Percentiles rank a stretch among this genome's conserved stretches.
These are phyloP conservation scores for Paraplagusia blochii DNA, from an alignment of 2,113 vertebrate genomes.

Conservation along the genomic window DNA sequence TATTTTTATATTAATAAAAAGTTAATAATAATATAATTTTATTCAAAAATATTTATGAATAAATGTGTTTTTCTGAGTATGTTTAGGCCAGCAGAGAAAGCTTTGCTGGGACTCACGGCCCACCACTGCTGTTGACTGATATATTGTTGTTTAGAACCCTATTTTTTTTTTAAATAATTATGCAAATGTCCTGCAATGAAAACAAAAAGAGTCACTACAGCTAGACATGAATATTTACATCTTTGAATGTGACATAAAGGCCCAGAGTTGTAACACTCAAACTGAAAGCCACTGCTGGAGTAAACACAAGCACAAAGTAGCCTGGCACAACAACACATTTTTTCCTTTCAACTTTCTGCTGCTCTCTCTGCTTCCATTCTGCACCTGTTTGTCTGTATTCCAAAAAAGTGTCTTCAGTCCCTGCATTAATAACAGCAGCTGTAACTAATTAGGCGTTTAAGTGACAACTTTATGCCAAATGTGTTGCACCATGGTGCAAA, in stretches of 20 bases:
- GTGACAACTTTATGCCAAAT: background rate
- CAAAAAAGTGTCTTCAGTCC: background rate
- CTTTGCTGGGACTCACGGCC: too few relatives aligned
- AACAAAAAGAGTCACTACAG: too few relatives aligned
- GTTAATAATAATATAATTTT: too few relatives aligned
- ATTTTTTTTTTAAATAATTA: too few relatives aligned
- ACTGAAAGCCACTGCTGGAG: conserved; percentile 62
- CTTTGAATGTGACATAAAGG: conserved; percentile 28
- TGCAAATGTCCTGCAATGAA: too few relatives aligned
- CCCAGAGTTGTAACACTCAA: conserved; percentile 26
- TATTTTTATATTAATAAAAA: too few relatives aligned
- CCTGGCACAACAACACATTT: conserved; percentile 21
- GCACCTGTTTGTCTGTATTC: background rate
- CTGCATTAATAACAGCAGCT: background rate
- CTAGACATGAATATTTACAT: conserved; percentile 40
- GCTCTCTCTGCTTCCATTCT: background rate
- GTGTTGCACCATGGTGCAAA: background rate
- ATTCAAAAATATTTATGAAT: too few relatives aligned
- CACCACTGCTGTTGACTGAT: too few relatives aligned
- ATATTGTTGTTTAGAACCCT: too few relatives aligned
- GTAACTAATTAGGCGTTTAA: background rate
- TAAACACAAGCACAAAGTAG: too few relatives aligned
- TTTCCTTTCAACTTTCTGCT: conserved; percentile 2
- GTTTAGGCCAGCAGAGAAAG: too few relatives aligned
- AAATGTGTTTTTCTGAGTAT: too few relatives aligned